Percentiles rank a stretch among this genome's conserved stretches.
Conservation (phyloP, 2,797 vertebrate species). For the Diglossa cyanea region DNA sequence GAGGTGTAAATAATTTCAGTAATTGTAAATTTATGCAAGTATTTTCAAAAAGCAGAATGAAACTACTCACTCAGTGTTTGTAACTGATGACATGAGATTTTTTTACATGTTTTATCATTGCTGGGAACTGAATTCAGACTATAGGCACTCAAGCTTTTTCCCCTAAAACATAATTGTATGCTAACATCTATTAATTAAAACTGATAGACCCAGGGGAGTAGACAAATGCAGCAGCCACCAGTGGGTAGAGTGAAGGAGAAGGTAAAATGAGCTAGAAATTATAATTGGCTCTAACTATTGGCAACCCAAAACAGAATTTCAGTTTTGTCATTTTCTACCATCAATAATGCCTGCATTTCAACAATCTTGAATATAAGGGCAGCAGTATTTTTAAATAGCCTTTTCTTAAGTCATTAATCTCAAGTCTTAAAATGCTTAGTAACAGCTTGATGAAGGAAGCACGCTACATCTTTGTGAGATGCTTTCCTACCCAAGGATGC, state of each 20-base stretch:
- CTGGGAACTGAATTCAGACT: not conserved
- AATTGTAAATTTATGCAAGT: not conserved
- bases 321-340: not conserved
- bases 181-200: slow-evolving; percentile 21
- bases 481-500: not conserved
- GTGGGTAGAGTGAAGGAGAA: not conserved
- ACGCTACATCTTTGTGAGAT: not conserved
- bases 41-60: slow-evolving; percentile 5
- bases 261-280: not conserved
- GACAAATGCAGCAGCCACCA: not conserved
- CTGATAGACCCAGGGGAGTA: not conserved
- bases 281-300: not conserved
- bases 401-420: slow-evolving; percentile 9
- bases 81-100: not conserved
- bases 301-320: not conserved
- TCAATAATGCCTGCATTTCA: not conserved
- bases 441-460: not conserved
- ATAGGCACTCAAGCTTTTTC: not conserved
- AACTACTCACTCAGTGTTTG: not conserved
- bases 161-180: not conserved
- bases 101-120: not conserved
- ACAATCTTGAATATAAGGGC: not conserved
- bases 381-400: not conserved
- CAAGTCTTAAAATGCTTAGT: slow-evolving; percentile 4
- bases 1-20: not conserved